These are phyloP conservation scores for Arge pagana DNA, from an alignment of 2,888 invertebrate genomes.

Conservation along the genomic window DNA sequence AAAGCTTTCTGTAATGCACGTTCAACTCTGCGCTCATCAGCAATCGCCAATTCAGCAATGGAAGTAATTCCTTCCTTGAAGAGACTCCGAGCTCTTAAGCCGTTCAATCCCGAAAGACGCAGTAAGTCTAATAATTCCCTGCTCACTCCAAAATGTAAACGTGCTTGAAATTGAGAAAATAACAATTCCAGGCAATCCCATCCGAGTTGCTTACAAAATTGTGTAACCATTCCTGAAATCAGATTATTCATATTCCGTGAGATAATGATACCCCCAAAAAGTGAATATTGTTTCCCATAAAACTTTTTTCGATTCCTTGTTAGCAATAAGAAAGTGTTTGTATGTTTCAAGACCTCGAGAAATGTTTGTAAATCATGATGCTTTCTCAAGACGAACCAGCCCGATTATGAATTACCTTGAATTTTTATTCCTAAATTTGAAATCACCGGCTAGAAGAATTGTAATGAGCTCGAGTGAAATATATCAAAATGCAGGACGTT, in stretches of 20 bases:
- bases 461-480: no score
- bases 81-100: constrained; percentile 80
- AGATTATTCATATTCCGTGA: neutral
- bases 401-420: no score
- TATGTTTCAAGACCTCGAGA: no score
- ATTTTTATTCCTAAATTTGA: no score
- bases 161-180: constrained; percentile 90
- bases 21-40: constrained; percentile 72
- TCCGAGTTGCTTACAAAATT: constrained; percentile 91
- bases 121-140: constrained; percentile 91
- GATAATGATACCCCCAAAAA: constrained; percentile 8
- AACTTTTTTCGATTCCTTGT: no score
- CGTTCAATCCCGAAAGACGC: constrained; percentile 81
- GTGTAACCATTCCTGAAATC: constrained; percentile 85
- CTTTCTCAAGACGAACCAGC: no score
- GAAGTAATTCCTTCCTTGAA: constrained; percentile 81
- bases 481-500: no score
- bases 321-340: no score
- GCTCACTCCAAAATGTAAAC: constrained; percentile 92
- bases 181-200: constrained; percentile 91
- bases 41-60: constrained; percentile 77
- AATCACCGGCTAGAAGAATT: no score
- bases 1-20: constrained; percentile 75
- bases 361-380: no score
- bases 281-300: neutral